Evolutionary conservation across 2,113 vertebrate genomes (phyloP).

Genomic region (Xiphorhynchus elegans): DNA sequence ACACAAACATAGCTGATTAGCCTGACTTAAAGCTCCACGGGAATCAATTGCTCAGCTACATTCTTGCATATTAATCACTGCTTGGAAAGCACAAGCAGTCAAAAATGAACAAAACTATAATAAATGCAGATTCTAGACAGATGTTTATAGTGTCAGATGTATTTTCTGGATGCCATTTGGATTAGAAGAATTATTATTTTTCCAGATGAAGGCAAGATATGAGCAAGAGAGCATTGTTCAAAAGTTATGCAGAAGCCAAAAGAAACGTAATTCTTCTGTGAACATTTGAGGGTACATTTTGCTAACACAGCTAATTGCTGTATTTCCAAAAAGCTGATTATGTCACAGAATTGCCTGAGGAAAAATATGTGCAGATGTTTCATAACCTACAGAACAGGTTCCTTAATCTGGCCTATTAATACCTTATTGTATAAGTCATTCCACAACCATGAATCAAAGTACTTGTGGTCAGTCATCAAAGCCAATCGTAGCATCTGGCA

Average conservation of each 20-base stretch:
- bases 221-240: background rate
- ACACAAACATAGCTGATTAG: background rate
- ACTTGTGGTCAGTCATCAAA: background rate
- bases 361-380: background rate
- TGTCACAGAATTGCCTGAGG: background rate
- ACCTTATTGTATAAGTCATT: background rate
- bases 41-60: slow-evolving; percentile 21
- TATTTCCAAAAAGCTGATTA: background rate
- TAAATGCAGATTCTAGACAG: background rate
- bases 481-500: background rate
- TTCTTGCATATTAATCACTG: slow-evolving; percentile 11
- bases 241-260: background rate
- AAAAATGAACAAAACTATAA: background rate
- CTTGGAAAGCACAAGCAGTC: background rate
- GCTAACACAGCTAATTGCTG: background rate
- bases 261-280: background rate
- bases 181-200: background rate
- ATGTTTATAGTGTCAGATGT: background rate
- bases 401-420: background rate
- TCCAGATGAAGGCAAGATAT: background rate
- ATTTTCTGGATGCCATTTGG: background rate
- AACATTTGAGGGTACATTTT: background rate
- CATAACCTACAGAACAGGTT: background rate
- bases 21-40: background rate
- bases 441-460: background rate